Evolutionary conservation across 2,113 vertebrate genomes (phyloP), one percentile per base, ranked within the genome.

Genomic region (Enhydra lutris): DNA sequence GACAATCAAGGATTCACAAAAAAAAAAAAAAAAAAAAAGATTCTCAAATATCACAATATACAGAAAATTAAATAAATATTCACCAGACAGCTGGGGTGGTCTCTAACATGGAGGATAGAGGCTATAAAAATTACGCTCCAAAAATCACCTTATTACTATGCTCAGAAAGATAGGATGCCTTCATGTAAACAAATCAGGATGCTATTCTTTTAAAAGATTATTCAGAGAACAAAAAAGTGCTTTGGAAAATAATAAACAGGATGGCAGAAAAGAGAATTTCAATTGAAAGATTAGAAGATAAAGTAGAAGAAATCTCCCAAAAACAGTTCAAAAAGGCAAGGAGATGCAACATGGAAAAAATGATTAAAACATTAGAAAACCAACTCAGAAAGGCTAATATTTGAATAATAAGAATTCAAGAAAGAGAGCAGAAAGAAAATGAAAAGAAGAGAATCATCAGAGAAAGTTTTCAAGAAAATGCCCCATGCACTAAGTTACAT

Each of bases 391-490:
- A 88, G 11, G 24, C 29, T 34, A 92, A 50, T 61, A 76, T 39
- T 42, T 80, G 24, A 89, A 89, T 65, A 78, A 74, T 73, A 82
- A 94, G 69, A 90, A 80, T 55, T 73, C 45, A 95, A 50, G 18
- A 67, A 57, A 91, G 42, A 92, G 13, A 85, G 10, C 26, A 36
- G 45, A 69, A 21, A 96, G 21, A 29, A 83, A 94, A 88, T 74
- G 50, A 83, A 89, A 67, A 50, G 26, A 15, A 79, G 52, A 90
- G 50, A 63, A 92, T 83, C 78, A 95, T 71, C 52, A 78, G 92
- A 89, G 20, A 95, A 47, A 79, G 23, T 29, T 96, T 92, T 95
- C 31, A 61, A 65, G 42, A 89, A 95, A 95, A 95, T 84, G 20
- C 3, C 89, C 39, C 14, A 57, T 6, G 26, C 73, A 90, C 45